A percentile compares a stretch with the other conserved stretches of the same genome.
phyloP scores from a whole-genome alignment of 2,113 vertebrate genomes.

The Myotis yumanensis region DNA sequence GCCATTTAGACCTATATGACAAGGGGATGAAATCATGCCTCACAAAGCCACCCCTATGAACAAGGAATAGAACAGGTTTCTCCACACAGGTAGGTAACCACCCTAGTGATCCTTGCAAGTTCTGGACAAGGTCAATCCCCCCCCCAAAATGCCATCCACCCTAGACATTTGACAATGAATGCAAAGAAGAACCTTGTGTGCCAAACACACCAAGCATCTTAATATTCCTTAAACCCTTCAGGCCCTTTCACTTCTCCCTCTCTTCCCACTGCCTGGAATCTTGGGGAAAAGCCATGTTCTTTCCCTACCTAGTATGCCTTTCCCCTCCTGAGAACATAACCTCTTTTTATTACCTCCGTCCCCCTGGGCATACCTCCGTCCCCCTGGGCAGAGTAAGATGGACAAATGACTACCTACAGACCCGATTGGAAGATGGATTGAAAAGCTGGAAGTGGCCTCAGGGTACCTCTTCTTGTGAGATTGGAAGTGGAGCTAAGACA shows the following conservation, averaged over 20 bases:
- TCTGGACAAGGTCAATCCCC: neutral
- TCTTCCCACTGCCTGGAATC: neutral
- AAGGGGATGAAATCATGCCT: neutral
- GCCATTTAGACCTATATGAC: neutral
- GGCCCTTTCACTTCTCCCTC: neutral
- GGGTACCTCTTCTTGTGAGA: neutral
- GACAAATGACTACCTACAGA: neutral
- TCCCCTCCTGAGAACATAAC: neutral
- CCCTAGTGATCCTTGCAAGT: neutral
- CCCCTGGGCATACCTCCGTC: neutral
- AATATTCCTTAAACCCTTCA: neutral
- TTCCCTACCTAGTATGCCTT: neutral
- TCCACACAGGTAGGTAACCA: neutral
- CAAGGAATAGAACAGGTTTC: neutral
- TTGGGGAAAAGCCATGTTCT: neutral
- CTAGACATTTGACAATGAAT: neutral
- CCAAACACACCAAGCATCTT: neutral
- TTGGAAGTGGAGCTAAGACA: neutral
- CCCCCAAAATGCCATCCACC: neutral
- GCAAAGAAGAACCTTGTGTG: neutral
- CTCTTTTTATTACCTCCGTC: neutral
- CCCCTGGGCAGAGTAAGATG: neutral
- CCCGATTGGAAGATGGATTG: neutral
- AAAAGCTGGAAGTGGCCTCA: neutral
- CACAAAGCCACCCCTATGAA: neutral